phyloP scores from a whole-genome alignment of 2,113 vertebrate species.

The Rhabdornis inornatus region DNA sequence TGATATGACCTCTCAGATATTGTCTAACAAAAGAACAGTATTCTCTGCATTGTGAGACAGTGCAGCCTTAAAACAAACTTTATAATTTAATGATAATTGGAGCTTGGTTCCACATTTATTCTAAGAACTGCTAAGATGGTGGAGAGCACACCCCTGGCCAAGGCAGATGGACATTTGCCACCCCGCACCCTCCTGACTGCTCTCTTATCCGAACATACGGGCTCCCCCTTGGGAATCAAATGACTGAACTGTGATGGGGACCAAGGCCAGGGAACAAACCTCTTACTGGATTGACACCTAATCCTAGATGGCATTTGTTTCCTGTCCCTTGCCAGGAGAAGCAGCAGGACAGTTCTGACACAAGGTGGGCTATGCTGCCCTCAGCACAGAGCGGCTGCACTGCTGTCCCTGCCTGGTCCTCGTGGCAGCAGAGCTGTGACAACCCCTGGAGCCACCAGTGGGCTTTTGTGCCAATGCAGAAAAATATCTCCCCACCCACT shows the following conservation, averaged over 20 bases:
- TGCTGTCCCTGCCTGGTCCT: neutral
- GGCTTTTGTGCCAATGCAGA: neutral
- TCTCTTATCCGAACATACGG: neutral
- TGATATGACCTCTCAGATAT: neutral
- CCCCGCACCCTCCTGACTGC: rapidly evolving
- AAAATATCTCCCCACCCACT: neutral
- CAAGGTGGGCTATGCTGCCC: neutral
- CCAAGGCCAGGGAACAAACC: neutral
- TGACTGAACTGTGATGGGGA: neutral
- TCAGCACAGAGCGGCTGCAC: neutral
- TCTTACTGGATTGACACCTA: neutral
- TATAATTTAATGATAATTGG: neutral
- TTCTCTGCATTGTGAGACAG: neutral
- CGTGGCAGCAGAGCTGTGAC: neutral
- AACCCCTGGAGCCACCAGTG: neutral
- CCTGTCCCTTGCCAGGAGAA: neutral
- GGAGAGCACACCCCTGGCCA: neutral
- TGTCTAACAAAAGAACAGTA: neutral
- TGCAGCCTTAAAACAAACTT: neutral
- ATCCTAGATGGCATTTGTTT: neutral
- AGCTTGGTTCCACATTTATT: neutral
- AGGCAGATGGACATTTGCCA: neutral
- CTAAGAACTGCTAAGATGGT: rapidly evolving
- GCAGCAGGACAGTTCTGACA: neutral
- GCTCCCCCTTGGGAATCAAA: neutral